Evolutionary conservation across 2,113 vertebrate genomes (phyloP).

Genomic region (Glareola pratincola): DNA sequence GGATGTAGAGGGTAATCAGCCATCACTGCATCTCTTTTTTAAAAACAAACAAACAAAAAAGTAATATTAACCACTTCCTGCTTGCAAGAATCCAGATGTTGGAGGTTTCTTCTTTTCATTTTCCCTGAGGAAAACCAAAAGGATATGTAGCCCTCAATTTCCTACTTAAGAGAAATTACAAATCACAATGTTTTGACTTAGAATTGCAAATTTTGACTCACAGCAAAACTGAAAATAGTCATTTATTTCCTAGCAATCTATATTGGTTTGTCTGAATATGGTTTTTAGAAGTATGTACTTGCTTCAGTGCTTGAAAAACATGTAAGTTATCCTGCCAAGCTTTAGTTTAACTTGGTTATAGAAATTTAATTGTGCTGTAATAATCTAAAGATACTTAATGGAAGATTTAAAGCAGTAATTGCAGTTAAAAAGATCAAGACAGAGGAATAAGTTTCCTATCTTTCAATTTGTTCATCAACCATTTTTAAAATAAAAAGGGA

Average conservation of each 20-base stretch:
- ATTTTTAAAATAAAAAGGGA: neutral
- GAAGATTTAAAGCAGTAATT: neutral
- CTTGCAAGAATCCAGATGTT: neutral
- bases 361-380: neutral
- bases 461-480: slow-evolving; percentile 17
- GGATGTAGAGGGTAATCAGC: neutral
- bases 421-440: neutral
- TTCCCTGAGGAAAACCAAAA: neutral
- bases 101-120: neutral
- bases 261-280: neutral
- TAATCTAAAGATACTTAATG: neutral
- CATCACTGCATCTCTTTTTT: neutral
- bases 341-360: neutral
- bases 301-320: neutral
- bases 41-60: neutral
- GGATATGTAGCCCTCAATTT: neutral
- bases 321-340: neutral
- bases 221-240: neutral
- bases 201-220: neutral
- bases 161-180: neutral
- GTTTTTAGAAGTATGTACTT: neutral
- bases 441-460: neutral
- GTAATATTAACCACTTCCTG: neutral
- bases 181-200: neutral
- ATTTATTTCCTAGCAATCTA: neutral